phyloP scores from a whole-genome alignment of 2,888 invertebrate genomes.

The Andrena bucephala region DNA sequence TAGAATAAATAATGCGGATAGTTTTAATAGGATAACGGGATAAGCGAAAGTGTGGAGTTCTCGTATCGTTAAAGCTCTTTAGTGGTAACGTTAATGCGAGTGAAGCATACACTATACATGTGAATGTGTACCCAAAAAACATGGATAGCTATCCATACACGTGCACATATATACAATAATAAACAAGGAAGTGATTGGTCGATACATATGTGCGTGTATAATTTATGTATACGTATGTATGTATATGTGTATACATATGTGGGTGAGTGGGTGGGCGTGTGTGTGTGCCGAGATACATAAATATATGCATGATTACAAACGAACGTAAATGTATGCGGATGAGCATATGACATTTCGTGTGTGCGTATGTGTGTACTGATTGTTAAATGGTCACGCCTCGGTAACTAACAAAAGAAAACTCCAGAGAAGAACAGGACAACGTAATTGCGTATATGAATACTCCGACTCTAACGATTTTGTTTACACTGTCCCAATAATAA shows the following conservation, averaged over 20 bases:
- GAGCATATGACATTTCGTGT: constrained; percentile 47
- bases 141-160: constrained; percentile 30
- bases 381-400: constrained; percentile 71
- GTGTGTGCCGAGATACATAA: constrained; percentile 23
- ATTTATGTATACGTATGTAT: constrained; percentile 59
- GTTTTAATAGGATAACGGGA: constrained; percentile 63
- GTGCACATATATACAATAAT: constrained; percentile 18
- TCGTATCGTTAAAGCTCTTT: constrained; percentile 50
- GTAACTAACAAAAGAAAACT: constrained; percentile 56
- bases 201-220: constrained; percentile 44
- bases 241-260: constrained; percentile 19
- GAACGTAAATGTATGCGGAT: constrained; percentile 43
- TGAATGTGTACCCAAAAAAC: constrained; percentile 41
- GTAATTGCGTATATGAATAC: constrained; percentile 73
- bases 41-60: constrained; percentile 44
- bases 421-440: constrained; percentile 69
- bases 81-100: constrained; percentile 53
- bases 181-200: constrained; percentile 14
- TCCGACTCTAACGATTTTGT: constrained; percentile 79
- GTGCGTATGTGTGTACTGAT: constrained; percentile 62
- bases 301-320: constrained; percentile 41
- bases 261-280: not conserved
- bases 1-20: constrained; percentile 59
- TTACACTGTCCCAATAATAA: constrained; percentile 85
- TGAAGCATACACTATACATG: constrained; percentile 51